Evolutionary conservation across 1,140 invertebrate species (phyloP), one percentile per base, ranked within the genome.

Genomic region (Papilio glaucus): DNA sequence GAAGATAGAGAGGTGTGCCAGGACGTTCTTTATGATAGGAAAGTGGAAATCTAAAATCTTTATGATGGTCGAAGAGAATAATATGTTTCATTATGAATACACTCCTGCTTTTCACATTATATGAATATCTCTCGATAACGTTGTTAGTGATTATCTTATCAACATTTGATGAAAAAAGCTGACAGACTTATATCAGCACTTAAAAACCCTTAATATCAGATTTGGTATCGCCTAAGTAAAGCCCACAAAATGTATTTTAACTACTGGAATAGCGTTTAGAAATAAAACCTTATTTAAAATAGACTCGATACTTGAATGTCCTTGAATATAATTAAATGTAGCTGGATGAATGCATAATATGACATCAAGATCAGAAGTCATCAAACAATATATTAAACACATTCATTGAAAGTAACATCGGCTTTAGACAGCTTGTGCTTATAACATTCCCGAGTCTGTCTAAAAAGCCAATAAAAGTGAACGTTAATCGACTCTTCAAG

Each of bases 121-220:
- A 49, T 49, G 8, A 49, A 49, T 21, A 49, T 49, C 9, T 49
- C 18, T 49, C 45, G 45, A 49, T 49, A 49, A 49, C 45, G 45
- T 49, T 7, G 15, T 49, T 49, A 21, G 45, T 18, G 18, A 49
- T 49, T 49, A 49, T 49, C 45, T 49, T 49, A 49, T 49, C 45
- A 21, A 8, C 18, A 21, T 49, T 49, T 49, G 45, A 49, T 49
- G 45, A 49, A 49, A 49, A 49, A 49, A 49, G 45, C 45, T 49
- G 45, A 49, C 45, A 49, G 7, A 21, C 15, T 49, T 49, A 8
- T 49, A 49, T 49, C 45, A 49, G 45, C 45, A 49, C 45, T 49
- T 49, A 49, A 49, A 49, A 45, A 45, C 18, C 42, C 18, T 45
- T 45, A 45, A 45, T 45, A 45, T 45, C n/a, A 45, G 42, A 1